Conservation (phyloP, 2,888 invertebrate species). For the Dasypolia templi region DNA sequence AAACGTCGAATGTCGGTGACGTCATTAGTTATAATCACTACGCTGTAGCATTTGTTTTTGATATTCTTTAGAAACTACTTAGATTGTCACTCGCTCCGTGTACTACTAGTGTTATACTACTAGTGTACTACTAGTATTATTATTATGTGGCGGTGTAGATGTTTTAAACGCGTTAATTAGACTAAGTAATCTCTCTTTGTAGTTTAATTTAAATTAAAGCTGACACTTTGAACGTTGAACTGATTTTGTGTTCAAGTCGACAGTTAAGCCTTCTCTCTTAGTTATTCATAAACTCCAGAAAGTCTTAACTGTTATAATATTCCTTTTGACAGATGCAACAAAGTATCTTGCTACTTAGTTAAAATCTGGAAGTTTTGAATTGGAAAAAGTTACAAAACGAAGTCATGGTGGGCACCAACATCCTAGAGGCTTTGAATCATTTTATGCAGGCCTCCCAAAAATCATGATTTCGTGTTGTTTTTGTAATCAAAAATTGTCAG, state of each 20-base stretch:
- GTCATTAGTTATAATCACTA: conserved; percentile 52
- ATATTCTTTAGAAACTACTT: not conserved
- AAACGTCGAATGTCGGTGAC: conserved; percentile 50
- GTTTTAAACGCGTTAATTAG: too few relatives aligned
- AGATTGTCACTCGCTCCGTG: not conserved
- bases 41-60: conserved; percentile 1
- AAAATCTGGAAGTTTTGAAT: not conserved
- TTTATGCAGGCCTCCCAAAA: not conserved
- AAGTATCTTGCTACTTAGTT: not conserved
- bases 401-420: not conserved
- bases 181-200: too few relatives aligned
- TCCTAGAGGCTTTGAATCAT: not conserved
- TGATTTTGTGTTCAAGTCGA: not conserved
- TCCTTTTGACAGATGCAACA: not conserved
- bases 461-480: not conserved
- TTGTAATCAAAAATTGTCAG: not conserved
- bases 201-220: too few relatives aligned
- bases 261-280: not conserved
- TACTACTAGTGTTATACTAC: too few relatives aligned
- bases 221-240: too few relatives aligned
- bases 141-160: too few relatives aligned
- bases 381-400: not conserved
- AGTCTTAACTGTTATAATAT: not conserved
- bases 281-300: not conserved
- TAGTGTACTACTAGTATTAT: conserved; percentile 1